These are phyloP conservation scores for Antheraea mylitta DNA, from an alignment of 1,140 invertebrate genomes.

Conservation along the genomic window DNA sequence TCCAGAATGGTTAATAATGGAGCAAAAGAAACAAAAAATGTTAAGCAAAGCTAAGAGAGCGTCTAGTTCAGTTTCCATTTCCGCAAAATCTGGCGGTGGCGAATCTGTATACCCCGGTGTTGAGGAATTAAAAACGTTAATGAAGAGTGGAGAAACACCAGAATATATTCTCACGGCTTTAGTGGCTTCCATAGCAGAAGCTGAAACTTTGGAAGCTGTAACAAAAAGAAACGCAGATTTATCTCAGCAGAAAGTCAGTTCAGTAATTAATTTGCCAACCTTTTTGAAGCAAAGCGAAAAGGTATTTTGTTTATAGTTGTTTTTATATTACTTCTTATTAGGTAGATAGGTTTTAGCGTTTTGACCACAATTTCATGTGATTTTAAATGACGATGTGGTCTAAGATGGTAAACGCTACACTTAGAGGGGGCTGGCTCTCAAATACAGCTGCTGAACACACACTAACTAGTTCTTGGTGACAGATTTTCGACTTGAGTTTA, in stretches of 20 bases:
- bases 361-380: too few species aligned
- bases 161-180: constrained; percentile 85
- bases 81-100: constrained; percentile 67
- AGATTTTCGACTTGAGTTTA: too few species aligned
- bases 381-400: too few species aligned
- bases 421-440: too few species aligned
- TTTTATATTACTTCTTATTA: too few species aligned
- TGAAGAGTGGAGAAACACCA: constrained; percentile 85
- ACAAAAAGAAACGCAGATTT: constrained; percentile 69
- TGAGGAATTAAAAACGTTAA: constrained; percentile 83
- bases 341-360: too few species aligned
- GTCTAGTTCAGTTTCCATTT: constrained; percentile 76
- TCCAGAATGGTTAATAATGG: constrained; percentile 86
- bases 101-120: constrained; percentile 80
- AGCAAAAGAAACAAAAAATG: constrained; percentile 79
- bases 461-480: too few species aligned
- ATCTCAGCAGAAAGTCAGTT: constrained; percentile 76
- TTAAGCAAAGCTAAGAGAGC: constrained; percentile 67
- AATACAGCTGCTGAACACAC: too few species aligned
- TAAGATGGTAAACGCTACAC: too few species aligned
- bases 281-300: constrained; percentile 87
- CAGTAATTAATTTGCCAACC: constrained; percentile 89
- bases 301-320: constrained; percentile 57
- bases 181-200: constrained; percentile 79
- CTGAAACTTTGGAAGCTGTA: constrained; percentile 66